Conservation (phyloP, 2,797 vertebrate genomes). For the Acanthurus tractus region DNA sequence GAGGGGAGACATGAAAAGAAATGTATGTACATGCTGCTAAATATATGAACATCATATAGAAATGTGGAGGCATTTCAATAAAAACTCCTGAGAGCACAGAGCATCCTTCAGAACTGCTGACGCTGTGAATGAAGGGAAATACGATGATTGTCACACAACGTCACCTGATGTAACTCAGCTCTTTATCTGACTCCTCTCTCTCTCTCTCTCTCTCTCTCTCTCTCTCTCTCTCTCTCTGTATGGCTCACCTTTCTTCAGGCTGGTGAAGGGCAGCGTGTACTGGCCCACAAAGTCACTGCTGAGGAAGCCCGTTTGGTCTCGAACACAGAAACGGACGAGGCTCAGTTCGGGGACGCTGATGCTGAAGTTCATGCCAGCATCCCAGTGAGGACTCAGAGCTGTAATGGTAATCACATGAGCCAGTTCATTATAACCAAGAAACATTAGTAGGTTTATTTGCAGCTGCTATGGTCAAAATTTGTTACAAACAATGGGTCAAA, state of each 20-base stretch:
- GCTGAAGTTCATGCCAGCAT: constrained; percentile 86
- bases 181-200: constrained; percentile 19
- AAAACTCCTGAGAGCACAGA: constrained; percentile 1
- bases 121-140: constrained; percentile 47
- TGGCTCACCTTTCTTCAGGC: constrained; percentile 90
- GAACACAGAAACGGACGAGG: constrained; percentile 88
- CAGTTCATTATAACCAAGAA: background rate
- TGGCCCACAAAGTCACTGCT: constrained; percentile 90
- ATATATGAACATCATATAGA: constrained; percentile 26
- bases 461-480: no score
- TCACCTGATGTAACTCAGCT: constrained; percentile 61
- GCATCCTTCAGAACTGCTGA: constrained; percentile 67
- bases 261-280: constrained; percentile 89
- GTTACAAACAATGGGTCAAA: background rate
- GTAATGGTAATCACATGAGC: constrained; percentile 16
- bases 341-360: constrained; percentile 89
- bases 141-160: constrained; percentile 52
- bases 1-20: constrained; percentile 27
- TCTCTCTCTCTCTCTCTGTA: background rate
- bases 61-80: constrained; percentile 7
- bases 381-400: constrained; percentile 90
- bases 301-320: constrained; percentile 81
- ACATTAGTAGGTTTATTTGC: background rate
- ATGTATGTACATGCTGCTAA: constrained; percentile 25
- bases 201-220: background rate